phyloP scores from a whole-genome alignment of 2,888 invertebrate genomes.

The Drosophila mayaguana region DNA sequence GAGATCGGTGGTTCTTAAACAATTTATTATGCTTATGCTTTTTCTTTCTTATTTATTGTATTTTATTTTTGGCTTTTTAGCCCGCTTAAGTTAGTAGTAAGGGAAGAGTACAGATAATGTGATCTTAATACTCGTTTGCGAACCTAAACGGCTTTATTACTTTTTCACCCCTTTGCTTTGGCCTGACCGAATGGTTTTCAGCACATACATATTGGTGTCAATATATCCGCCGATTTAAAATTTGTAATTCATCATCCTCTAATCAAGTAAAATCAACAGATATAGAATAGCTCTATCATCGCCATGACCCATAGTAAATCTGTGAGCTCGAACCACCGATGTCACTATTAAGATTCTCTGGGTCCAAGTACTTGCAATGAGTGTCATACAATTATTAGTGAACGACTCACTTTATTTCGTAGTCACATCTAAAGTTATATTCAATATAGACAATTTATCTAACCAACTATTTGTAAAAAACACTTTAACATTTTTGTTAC shows the following conservation, averaged over 20 bases:
- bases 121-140: background rate
- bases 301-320: too few relatives aligned
- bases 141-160: background rate
- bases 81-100: background rate
- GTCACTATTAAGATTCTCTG: too few relatives aligned
- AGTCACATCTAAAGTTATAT: background rate
- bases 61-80: background rate
- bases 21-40: slow-evolving; percentile 72
- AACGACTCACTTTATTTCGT: background rate
- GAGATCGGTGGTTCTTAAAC: slow-evolving; percentile 64
- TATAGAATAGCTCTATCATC: too few relatives aligned
- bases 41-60: slow-evolving; percentile 16
- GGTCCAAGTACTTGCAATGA: too few relatives aligned
- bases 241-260: too few relatives aligned
- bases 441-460: background rate
- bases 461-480: background rate
- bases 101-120: background rate
- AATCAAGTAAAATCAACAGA: too few relatives aligned
- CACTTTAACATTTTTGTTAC: background rate
- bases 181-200: too few relatives aligned
- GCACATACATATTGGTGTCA: too few relatives aligned
- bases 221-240: too few relatives aligned
- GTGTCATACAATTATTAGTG: background rate
- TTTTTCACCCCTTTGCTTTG: too few relatives aligned
- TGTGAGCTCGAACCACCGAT: too few relatives aligned